phyloP scores from a whole-genome alignment of 2,797 vertebrate genomes.

The Decapterus maruadsi region DNA sequence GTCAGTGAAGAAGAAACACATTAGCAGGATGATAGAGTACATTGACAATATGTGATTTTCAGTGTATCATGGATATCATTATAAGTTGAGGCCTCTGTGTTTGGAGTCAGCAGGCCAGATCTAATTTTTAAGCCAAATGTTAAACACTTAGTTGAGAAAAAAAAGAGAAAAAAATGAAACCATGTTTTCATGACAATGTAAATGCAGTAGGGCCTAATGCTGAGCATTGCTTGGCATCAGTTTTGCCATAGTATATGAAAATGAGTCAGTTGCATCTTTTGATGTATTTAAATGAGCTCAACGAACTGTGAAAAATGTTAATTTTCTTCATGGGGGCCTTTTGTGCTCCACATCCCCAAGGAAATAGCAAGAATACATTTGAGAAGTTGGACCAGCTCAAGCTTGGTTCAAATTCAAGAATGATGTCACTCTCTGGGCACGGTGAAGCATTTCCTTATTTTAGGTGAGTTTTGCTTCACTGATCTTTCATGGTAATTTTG shows the following conservation, averaged over 20 bases:
- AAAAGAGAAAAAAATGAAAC: background rate
- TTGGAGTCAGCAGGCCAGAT: conserved; percentile 8
- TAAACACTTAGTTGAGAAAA: background rate
- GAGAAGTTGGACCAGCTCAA: conserved; percentile 63
- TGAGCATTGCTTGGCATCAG: conserved; percentile 43
- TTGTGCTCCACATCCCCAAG: conserved; percentile 73
- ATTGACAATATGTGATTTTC: background rate
- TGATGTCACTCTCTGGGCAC: conserved; percentile 56
- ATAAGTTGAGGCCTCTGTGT: background rate
- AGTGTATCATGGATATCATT: background rate
- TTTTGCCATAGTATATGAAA: conserved; percentile 61
- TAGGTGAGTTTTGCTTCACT: conserved; percentile 40
- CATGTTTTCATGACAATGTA: conserved; percentile 29
- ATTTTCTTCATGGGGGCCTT: conserved; percentile 79
- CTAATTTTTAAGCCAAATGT: conserved; percentile 32
- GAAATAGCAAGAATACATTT: conserved; percentile 71
- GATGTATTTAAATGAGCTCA: conserved; percentile 81
- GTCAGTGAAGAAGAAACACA: background rate
- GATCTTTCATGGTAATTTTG: background rate
- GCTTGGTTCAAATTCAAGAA: conserved; percentile 63
- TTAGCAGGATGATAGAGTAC: background rate
- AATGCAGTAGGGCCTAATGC: conserved; percentile 42
- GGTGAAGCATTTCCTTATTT: conserved; percentile 38
- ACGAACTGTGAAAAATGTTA: conserved; percentile 80
- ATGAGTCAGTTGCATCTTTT: conserved; percentile 78